Evolutionary conservation across 2,888 invertebrate species (phyloP).

Genomic region (Trichopria drosophilae): DNA sequence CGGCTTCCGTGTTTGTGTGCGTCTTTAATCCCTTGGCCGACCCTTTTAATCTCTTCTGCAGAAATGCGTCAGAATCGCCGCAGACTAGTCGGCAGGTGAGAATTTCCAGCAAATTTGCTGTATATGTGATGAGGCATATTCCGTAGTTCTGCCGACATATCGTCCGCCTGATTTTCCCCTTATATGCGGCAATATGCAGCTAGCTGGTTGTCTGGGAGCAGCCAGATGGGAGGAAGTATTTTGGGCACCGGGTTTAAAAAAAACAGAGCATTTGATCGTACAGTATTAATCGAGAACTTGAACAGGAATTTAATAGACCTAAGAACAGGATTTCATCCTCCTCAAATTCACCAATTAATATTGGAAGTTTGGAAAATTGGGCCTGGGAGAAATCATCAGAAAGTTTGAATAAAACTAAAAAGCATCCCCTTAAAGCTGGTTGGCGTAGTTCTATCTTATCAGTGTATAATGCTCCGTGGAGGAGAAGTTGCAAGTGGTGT

Average conservation of each 20-base stretch:
- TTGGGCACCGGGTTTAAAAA: slow-evolving; percentile 14
- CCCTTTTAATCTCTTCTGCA: too few relatives aligned
- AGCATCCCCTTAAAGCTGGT: too few relatives aligned
- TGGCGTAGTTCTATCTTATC: not conserved
- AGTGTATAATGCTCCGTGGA: not conserved
- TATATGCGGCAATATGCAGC: too few relatives aligned
- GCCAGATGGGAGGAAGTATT: slow-evolving; percentile 27
- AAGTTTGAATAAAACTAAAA: not conserved
- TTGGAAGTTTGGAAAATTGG: slow-evolving; percentile 4
- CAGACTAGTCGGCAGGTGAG: too few relatives aligned
- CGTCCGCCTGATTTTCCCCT: too few relatives aligned
- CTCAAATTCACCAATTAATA: not conserved
- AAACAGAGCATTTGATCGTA: slow-evolving; percentile 3
- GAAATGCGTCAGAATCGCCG: too few relatives aligned
- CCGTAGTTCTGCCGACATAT: too few relatives aligned
- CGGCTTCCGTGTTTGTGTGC: too few relatives aligned
- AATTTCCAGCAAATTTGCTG: too few relatives aligned
- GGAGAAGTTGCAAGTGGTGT: not conserved
- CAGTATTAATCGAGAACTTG: slow-evolving; percentile 8
- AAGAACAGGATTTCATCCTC: not conserved
- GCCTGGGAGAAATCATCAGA: not conserved
- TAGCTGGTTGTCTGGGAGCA: too few relatives aligned
- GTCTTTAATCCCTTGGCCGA: too few relatives aligned
- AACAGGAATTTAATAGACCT: not conserved
- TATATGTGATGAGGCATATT: too few relatives aligned